These are phyloP conservation scores for Microtus richardsoni DNA, from an alignment of 2,113 vertebrate genomes.

Conservation along the genomic window DNA sequence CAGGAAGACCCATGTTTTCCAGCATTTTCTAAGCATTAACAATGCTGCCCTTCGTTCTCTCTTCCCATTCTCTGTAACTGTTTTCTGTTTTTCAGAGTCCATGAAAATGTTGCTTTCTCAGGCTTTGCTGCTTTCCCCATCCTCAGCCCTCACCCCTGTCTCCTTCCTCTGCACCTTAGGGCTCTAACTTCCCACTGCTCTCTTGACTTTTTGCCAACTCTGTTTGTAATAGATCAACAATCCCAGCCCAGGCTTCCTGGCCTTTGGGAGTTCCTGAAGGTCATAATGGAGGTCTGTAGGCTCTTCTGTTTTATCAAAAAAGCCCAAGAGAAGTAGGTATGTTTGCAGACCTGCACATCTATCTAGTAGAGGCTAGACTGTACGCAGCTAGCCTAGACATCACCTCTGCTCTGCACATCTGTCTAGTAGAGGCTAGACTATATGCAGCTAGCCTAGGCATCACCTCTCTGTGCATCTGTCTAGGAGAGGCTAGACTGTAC, in stretches of 20 bases:
- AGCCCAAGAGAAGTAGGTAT: not conserved
- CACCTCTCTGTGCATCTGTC: not conserved
- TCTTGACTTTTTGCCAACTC: not conserved
- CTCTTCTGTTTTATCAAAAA: conserved; percentile 18
- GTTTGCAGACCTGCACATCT: not conserved
- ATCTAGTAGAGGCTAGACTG: too few species aligned
- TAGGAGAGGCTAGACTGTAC: not conserved
- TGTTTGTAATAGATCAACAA: not conserved
- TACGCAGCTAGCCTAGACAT: too few species aligned
- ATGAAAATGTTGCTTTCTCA: not conserved
- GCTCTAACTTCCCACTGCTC: not conserved
- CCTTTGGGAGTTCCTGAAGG: not conserved
- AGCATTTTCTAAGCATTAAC: not conserved
- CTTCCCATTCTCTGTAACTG: not conserved
- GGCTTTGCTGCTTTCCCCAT: not conserved
- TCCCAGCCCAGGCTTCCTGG: not conserved
- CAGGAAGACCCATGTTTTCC: not conserved
- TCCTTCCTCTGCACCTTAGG: not conserved
- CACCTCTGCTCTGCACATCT: too few species aligned
- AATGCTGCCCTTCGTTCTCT: not conserved
- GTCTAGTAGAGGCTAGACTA: too few species aligned
- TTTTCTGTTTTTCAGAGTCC: not conserved
- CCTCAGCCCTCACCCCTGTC: too few species aligned
- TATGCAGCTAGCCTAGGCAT: too few species aligned
- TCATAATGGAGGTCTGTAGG: not conserved